Conservation (phyloP, 2,113 vertebrate genomes). For the Notarius quadriscutis region DNA sequence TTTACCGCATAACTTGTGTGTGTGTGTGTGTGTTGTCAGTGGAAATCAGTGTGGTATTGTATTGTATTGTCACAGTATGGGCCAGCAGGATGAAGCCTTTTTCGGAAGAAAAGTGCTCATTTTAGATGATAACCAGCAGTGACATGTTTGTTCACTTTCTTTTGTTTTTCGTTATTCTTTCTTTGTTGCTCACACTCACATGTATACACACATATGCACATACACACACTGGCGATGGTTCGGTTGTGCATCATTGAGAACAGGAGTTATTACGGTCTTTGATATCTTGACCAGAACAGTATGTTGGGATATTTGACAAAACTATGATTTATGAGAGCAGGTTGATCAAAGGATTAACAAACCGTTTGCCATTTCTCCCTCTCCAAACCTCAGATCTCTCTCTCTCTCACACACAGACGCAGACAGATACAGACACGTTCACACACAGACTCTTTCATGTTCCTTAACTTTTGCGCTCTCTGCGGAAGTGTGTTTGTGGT, state of each 20-base stretch:
- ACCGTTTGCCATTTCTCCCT: not conserved
- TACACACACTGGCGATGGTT: constrained; percentile 19
- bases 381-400: not conserved
- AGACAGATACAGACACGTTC: no score
- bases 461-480: not conserved
- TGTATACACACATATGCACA: not conserved
- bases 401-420: not conserved
- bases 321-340: not conserved
- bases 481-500: not conserved
- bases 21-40: not conserved
- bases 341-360: not conserved
- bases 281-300: not conserved
- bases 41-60: not conserved
- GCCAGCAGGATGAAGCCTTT: not conserved
- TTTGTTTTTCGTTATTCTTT: not conserved
- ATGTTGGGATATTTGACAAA: not conserved
- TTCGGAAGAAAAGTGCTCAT: not conserved
- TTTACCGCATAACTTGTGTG: not conserved
- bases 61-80: not conserved
- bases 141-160: not conserved
- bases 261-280: not conserved
- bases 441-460: not conserved
- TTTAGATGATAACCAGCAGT: not conserved
- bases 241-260: constrained; percentile 12
- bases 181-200: not conserved